These are phyloP conservation scores for Trichosurus vulpecula DNA, from an alignment of 2,797 vertebrate genomes.

Conservation along the genomic window DNA sequence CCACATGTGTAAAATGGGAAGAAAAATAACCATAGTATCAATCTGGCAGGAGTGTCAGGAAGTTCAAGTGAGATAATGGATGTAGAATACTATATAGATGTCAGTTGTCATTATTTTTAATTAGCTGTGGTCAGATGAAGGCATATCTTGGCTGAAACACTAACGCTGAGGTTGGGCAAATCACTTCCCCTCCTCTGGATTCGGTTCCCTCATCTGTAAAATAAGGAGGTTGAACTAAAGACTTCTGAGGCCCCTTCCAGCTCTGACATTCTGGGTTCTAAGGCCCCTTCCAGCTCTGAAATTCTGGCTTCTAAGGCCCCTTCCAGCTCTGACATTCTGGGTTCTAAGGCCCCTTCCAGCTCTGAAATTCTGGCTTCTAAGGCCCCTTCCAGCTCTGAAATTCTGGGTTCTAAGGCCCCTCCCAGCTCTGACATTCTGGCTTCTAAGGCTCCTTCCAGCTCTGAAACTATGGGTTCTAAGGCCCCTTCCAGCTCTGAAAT, in stretches of 20 bases:
- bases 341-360: background rate
- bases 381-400: no score
- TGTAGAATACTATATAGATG: background rate
- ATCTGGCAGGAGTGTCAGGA: background rate
- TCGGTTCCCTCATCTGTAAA: background rate
- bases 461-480: background rate
- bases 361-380: background rate
- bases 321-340: background rate
- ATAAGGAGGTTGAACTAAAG: background rate
- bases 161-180: background rate
- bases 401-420: background rate
- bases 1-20: background rate
- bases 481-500: background rate
- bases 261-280: background rate
- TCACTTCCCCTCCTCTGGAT: background rate
- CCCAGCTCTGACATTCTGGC: background rate
- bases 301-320: fast-evolving
- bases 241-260: background rate
- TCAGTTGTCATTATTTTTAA: background rate
- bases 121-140: background rate
- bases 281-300: background rate
- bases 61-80: background rate
- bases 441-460: background rate
- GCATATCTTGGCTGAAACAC: background rate
- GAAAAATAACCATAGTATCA: background rate